These are phyloP conservation scores for Uloborus diversus DNA, from an alignment of 1,140 invertebrate species.

Conservation along the genomic window DNA sequence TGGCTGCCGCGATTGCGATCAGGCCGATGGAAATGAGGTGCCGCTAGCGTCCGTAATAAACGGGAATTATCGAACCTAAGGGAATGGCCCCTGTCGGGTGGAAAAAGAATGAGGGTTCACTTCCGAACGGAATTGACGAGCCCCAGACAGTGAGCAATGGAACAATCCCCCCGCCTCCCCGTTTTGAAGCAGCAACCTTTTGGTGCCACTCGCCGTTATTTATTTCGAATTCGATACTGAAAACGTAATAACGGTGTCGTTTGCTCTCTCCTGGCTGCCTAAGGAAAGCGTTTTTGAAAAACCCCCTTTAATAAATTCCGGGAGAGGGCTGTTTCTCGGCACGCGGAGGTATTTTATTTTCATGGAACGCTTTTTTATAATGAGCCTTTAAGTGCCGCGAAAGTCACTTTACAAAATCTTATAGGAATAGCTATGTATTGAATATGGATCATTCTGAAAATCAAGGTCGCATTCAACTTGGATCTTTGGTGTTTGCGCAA, in stretches of 20 bases:
- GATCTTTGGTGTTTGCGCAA: too few species aligned
- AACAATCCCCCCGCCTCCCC: not conserved
- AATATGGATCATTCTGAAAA: too few species aligned
- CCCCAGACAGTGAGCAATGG: not conserved
- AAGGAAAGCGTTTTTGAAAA: conserved; percentile 1
- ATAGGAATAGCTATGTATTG: too few species aligned
- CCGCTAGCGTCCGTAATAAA: conserved; percentile 38
- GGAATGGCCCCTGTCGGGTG: conserved; percentile 8
- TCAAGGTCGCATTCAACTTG: too few species aligned
- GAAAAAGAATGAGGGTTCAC: conserved; percentile 28
- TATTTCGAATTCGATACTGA: conserved; percentile 31
- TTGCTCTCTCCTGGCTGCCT: conserved; percentile 8
- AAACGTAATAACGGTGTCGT: not conserved
- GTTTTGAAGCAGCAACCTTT: not conserved
- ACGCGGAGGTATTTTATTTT: not conserved
- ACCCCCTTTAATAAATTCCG: not conserved
- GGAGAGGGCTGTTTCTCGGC: not conserved
- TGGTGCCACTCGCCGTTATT: conserved; percentile 8
- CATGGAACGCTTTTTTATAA: conserved; percentile 16
- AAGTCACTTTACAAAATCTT: not conserved
- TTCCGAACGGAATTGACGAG: conserved; percentile 9
- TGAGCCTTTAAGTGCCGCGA: conserved; percentile 12
- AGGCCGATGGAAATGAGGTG: conserved; percentile 38
- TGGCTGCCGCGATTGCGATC: conserved; percentile 37
- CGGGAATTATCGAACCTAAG: conserved; percentile 38